These are phyloP conservation scores for Diplodus sargus DNA, from an alignment of 2,797 vertebrate genomes.

Conservation along the genomic window DNA sequence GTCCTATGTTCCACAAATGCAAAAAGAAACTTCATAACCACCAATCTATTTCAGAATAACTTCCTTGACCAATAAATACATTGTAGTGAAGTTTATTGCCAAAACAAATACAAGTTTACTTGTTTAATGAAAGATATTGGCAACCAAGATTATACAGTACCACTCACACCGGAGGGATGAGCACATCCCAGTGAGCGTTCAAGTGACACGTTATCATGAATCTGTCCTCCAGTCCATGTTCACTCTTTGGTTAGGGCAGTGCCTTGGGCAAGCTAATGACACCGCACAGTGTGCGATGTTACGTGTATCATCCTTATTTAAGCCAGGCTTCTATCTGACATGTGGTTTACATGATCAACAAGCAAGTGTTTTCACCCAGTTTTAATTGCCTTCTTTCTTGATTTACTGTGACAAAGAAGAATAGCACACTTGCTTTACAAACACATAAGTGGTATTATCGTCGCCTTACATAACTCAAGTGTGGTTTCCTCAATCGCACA, in stretches of 20 bases:
- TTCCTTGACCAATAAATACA: slow-evolving; percentile 1
- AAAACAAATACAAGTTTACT: slow-evolving; percentile 12
- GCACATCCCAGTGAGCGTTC: background rate
- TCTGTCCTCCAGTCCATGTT: background rate
- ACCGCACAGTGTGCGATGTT: background rate
- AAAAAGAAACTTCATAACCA: slow-evolving; percentile 16
- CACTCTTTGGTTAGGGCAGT: slow-evolving; percentile 3
- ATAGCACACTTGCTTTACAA: slow-evolving; percentile 15
- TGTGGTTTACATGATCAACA: slow-evolving; percentile 31
- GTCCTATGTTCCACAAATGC: slow-evolving; percentile 17
- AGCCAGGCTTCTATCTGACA: slow-evolving; percentile 15
- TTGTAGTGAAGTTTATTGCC: slow-evolving; percentile 3
- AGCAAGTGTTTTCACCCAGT: slow-evolving; percentile 19
- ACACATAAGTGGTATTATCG: slow-evolving; percentile 58
- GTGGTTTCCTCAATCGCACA: slow-evolving; percentile 22
- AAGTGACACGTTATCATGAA: slow-evolving; percentile 1
- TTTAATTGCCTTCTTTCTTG: slow-evolving; percentile 47
- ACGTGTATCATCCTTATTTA: background rate
- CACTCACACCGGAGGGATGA: slow-evolving; percentile 18
- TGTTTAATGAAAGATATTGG: slow-evolving; percentile 2
- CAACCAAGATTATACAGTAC: background rate
- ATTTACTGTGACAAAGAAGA: slow-evolving; percentile 42
- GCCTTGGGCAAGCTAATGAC: slow-evolving; percentile 11
- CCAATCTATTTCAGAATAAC: slow-evolving; percentile 17
- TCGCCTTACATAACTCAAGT: slow-evolving; percentile 33